Conservation (phyloP, 1,140 invertebrate genomes). For the Bombus difficillimus region DNA sequence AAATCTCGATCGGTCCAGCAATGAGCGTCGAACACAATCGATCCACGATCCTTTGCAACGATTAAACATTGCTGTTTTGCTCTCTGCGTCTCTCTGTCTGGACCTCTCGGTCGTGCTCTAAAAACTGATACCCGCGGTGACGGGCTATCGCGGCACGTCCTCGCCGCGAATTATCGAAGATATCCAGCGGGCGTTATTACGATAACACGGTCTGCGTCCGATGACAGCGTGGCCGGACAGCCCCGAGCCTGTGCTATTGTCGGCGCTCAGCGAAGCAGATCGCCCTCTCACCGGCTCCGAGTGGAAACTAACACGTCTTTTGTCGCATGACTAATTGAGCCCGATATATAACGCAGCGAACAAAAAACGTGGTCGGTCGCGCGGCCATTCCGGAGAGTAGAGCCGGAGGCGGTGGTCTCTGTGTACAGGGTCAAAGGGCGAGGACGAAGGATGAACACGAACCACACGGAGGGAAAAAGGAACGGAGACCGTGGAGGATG, state of each 20-base stretch:
- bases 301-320: slow-evolving; percentile 65
- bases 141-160: slow-evolving; percentile 14
- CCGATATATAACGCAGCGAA: slow-evolving; percentile 60
- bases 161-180: slow-evolving; percentile 55
- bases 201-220: slow-evolving; percentile 48
- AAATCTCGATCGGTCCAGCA: slow-evolving; percentile 15
- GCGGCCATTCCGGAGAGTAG: slow-evolving; percentile 19
- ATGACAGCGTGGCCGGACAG: slow-evolving; percentile 36
- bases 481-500: slow-evolving; percentile 33
- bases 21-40: slow-evolving; percentile 5
- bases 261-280: slow-evolving; percentile 62
- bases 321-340: slow-evolving; percentile 70
- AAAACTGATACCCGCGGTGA: slow-evolving; percentile 27
- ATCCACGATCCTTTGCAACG: neutral
- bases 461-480: neutral
- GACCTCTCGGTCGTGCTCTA: neutral
- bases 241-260: slow-evolving; percentile 54
- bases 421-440: slow-evolving; percentile 61
- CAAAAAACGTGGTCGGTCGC: slow-evolving; percentile 36
- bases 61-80: neutral
- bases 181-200: slow-evolving; percentile 55
- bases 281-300: slow-evolving; percentile 44
- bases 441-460: slow-evolving; percentile 51
- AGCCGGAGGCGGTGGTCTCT: slow-evolving; percentile 40
- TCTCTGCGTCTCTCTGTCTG: neutral